Base-by-base conservation (phyloP, 2,797 vertebrate species). In the Chaetophractus vellerosus region DNA sequence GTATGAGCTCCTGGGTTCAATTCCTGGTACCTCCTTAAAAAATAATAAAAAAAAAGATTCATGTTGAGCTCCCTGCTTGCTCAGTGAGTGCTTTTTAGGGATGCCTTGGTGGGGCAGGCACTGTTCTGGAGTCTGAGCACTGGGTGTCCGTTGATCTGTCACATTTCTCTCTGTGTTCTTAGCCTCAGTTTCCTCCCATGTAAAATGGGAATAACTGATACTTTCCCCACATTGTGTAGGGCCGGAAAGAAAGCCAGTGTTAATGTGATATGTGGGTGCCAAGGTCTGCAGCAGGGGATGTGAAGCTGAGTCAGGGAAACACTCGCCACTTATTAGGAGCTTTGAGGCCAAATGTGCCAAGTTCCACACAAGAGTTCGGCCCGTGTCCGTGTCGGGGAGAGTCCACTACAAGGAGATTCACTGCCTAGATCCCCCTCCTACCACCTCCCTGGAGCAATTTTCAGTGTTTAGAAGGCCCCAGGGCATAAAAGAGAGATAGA, bases 351-450 rank as follows among this genome's bases (percentile, higher is more conserved):
- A 31, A 33, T 0, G 63, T 76, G 93, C 94, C 89, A 80, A 85
- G 92, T 87, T 85, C 93, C n/a, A 75, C 92, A 84, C 41, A 1
- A 38, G 89, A 92, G 94, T 41, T 16, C 57, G 31, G 75, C 64
- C 33, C 38, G n/a, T n/a, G n/a, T n/a, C 11, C 0, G 69, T 87
- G 52, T 33, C 45, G 55, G 71, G 83, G 82, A 91, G 90, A 88
- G 93, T 79, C 61, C 66, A 48, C 90, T 92, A 92, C 61, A 78
- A 63, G 86, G 94, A 80, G 86, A 63, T 64, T 86, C 74, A 15
- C 69, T 81, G 83, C 88, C 91, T 79, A 85, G 78, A 71, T 55
- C 50, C 50, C 41, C 72, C 71, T 74, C 83, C 55, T 64, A 79
- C 50, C 48, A 24, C 33, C 90, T 93, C 90, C 66, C 64, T 61